These are phyloP conservation scores for Rhabdornis inornatus DNA, from an alignment of 2,113 vertebrate species.

Conservation along the genomic window DNA sequence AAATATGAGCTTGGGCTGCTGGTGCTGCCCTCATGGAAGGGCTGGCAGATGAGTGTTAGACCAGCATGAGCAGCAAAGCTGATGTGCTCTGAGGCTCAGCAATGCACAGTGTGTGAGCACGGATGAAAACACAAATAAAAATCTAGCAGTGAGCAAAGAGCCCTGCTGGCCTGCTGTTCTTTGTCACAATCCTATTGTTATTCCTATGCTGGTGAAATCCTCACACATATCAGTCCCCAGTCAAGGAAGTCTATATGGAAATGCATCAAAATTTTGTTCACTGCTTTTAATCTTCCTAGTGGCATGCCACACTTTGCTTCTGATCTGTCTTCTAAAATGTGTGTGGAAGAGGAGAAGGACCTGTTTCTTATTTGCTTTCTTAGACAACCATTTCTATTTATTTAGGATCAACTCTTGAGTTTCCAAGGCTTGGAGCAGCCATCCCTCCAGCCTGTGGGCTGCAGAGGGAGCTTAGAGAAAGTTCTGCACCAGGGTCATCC, in stretches of 20 bases:
- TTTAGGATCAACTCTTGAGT: background rate
- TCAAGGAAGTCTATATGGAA: background rate
- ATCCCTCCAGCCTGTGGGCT: fast-evolving
- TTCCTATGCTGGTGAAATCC: background rate
- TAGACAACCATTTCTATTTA: background rate
- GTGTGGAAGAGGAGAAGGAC: background rate
- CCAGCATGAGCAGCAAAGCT: background rate
- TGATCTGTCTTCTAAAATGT: background rate
- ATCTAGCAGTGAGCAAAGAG: background rate
- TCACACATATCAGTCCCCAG: background rate
- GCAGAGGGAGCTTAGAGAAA: background rate
- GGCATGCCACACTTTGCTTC: background rate
- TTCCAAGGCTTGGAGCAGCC: background rate
- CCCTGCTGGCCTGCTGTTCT: background rate
- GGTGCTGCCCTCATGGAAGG: background rate
- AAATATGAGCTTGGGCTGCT: background rate
- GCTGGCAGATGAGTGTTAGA: background rate
- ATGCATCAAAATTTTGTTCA: background rate
- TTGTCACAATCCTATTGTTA: background rate
- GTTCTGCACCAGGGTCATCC: background rate
- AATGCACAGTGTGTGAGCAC: no score
- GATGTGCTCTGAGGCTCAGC: background rate
- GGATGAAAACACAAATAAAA: background rate
- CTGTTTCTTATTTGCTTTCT: background rate
- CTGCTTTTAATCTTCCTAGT: background rate